A percentile compares a stretch with the other conserved stretches of the same genome.
phyloP scores from a whole-genome alignment of 2,797 vertebrate genomes.

The Tokudaia muenninki region DNA sequence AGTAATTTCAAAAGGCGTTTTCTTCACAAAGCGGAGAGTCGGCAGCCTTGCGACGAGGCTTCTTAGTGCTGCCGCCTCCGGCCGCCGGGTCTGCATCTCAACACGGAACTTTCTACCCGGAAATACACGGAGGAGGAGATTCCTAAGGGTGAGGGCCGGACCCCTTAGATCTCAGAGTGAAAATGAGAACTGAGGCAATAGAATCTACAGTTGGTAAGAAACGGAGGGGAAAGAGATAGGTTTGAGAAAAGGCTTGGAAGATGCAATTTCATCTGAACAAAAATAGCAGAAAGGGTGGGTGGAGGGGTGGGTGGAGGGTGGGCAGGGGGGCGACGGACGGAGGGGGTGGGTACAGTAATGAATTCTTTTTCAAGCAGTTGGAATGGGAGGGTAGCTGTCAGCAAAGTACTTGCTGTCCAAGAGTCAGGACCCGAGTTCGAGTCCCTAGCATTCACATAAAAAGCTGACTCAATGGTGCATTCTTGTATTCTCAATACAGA shows the following conservation, averaged over 20 bases:
- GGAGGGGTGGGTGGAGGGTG: background rate
- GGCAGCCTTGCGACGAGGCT: background rate
- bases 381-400: background rate
- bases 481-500: background rate
- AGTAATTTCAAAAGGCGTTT: conserved; percentile 44
- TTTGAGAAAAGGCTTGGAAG: background rate
- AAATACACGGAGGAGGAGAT: background rate
- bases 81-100: background rate
- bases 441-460: background rate
- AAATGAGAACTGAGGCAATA: background rate
- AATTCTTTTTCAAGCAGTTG: too few relatives aligned
- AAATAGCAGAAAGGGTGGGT: background rate
- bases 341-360: too few relatives aligned
- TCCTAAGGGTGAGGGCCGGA: background rate
- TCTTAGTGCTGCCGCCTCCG: background rate
- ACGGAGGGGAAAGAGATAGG: background rate
- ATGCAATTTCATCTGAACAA: background rate
- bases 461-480: background rate
- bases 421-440: background rate
- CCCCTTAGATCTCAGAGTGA: background rate
- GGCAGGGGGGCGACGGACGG: too few relatives aligned
- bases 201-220: background rate
- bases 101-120: background rate
- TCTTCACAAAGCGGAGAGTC: background rate
- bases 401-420: background rate